Evolutionary conservation across 1,140 invertebrate genomes (phyloP), one percentile per base, ranked within the genome.

Genomic region (Drosophila navojoa): DNA sequence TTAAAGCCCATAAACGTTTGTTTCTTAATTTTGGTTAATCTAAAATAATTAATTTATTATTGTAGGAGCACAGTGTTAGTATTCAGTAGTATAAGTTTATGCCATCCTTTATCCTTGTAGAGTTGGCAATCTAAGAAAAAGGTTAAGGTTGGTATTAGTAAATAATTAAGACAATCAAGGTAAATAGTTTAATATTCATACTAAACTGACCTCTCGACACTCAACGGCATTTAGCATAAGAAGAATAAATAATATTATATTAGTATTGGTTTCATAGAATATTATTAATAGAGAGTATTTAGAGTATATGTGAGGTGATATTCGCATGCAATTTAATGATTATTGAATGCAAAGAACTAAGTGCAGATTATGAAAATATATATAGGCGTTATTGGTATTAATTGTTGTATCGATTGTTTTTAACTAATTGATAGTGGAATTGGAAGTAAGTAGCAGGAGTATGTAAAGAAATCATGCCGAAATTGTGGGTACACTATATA

Each of bases 391-490:
- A 44, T 44, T n/a, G 16, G 27, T 70, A 15, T 57, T 29, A 27
- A 40, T 64, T 62, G 25, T 61, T n/a, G 7, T 16, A 16, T 16
- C 42, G 10, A 58, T 19, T 38, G 40, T 27, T 61, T 35, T 45
- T 50, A 71, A 45, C 49, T 60, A 61, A 69, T 61, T 75, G 42
- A 52, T 63, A 63, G 53, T 78, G 63, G 49, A 86, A 49, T 45
- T 61, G 53, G 45, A 75, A 71, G 54, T 69, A 53, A 72, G 52
- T 75, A 66, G 45, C 61, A 49, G 69, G 62, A 69, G 42, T 53
- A 58, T 44, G 19, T 67, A 59, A 62, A 76, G 63, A 78, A 69
- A 70, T 58, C 81, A 86, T 85, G 81, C 77, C 77, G 29, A 71
- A 78, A 71, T 62, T 52, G 64, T 55, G 52, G 45, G 16, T 66